phyloP scores from a whole-genome alignment of 1,140 invertebrate species.

The Thaumetopoea pityocampa region DNA sequence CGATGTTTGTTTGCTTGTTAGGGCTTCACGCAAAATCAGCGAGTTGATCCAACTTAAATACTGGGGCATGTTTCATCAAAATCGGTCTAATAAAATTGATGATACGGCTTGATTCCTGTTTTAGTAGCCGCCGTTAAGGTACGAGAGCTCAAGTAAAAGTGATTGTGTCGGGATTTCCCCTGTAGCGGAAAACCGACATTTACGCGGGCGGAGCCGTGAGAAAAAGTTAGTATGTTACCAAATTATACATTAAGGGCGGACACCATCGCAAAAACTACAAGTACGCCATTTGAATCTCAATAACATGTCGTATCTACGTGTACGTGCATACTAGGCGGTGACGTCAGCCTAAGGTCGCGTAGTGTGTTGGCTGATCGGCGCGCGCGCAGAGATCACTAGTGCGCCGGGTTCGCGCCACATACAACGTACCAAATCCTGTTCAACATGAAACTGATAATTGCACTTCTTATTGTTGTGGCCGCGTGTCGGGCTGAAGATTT shows the following conservation, averaged over 20 bases:
- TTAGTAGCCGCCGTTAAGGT: too few relatives aligned
- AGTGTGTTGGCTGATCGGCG: slow-evolving; percentile 43
- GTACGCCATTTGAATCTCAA: slow-evolving; percentile 54
- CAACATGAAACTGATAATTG: slow-evolving; percentile 47
- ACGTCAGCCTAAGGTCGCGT: slow-evolving; percentile 64
- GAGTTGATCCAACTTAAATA: too few relatives aligned
- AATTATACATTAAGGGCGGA: slow-evolving; percentile 43
- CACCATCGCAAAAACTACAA: slow-evolving; percentile 52
- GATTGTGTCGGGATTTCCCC: too few relatives aligned
- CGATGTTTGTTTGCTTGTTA: too few relatives aligned
- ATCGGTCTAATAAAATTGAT: too few relatives aligned
- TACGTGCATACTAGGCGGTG: slow-evolving; percentile 31
- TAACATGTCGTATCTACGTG: slow-evolving; percentile 45
- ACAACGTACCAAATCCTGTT: slow-evolving; percentile 33
- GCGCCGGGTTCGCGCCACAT: slow-evolving; percentile 48
- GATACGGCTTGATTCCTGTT: too few relatives aligned
- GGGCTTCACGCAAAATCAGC: too few relatives aligned
- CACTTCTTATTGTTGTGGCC: slow-evolving; percentile 38
- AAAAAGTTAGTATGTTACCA: slow-evolving; percentile 26
- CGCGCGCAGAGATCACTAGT: slow-evolving; percentile 58
- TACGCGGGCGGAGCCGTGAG: too few relatives aligned
- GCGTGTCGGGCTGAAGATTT: slow-evolving; percentile 49
- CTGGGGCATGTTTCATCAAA: too few relatives aligned
- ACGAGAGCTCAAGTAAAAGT: too few relatives aligned
- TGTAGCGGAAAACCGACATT: too few relatives aligned